Evolutionary conservation across 2,113 vertebrate species (phyloP), one percentile per base, ranked within the genome.

Genomic region (Pseudorasbora parva): DNA sequence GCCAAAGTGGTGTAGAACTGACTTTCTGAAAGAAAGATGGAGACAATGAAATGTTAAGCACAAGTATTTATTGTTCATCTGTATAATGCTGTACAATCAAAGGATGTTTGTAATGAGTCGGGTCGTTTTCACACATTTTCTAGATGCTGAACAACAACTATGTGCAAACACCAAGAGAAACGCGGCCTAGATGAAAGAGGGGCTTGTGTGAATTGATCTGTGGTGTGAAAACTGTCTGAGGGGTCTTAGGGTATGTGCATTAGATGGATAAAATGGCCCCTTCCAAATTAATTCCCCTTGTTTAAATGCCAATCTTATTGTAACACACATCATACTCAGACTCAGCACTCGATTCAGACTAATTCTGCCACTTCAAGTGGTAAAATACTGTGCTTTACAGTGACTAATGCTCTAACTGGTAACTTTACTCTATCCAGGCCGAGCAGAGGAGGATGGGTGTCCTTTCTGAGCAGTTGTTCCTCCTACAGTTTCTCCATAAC

Each of bases 1-100:
- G 66, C 66, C 69, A 47, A 17, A 49, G 23, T 14, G 17, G 66
- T 11, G 33, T 33, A 41, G 51, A 6, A 74, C 30, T 10, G 8
- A 25, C 45, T 74, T 73, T 6, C 3, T 27, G 7, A 73, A 73
- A 73, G 45, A 73, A 43, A 45, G 19, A 45, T 23, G 68, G 19
- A 71, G 37, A 71, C 21, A 21, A 71, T 71, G 68, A 71, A 25
- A 74, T 47, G 14, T 74, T 51, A 27, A 19, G 43, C 14, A 25
- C 45, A 49, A 49, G 43, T 17, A 45, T 4, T 19, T 64, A 25
- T 17, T 37, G 75, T 43, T 59, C 8, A 5, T 60, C 12, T 59
- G 21, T 77, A 68, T 37, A 54, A 75, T 75, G 49, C 25, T 6
- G 17, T 37, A 76, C 57, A 15, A 57, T 57, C 74, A 57, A 76